These are phyloP conservation scores for Poecilobothrus nobilitatus DNA, from an alignment of 2,888 invertebrate genomes.

Conservation along the genomic window DNA sequence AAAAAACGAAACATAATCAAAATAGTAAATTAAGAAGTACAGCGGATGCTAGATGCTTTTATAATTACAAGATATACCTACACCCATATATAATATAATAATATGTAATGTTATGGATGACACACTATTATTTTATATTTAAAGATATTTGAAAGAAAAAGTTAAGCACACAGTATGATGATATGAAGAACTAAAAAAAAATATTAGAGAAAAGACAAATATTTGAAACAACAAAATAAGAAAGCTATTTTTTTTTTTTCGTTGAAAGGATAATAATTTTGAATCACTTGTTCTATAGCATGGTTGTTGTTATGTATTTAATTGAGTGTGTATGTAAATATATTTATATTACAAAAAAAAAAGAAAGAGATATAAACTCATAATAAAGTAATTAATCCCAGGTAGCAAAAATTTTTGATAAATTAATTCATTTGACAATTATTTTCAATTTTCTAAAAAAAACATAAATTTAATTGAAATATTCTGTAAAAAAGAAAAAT, in stretches of 20 bases:
- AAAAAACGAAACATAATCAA: neutral
- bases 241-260: neutral
- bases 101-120: neutral
- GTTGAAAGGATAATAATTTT: neutral
- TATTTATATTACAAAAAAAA: neutral
- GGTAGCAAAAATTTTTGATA: neutral
- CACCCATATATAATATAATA: neutral
- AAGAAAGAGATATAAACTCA: neutral
- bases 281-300: neutral
- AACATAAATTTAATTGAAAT: too few species aligned
- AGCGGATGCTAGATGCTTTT: neutral
- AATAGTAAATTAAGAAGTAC: neutral
- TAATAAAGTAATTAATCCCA: conserved; percentile 1
- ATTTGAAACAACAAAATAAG: too few species aligned
- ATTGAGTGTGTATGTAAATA: neutral
- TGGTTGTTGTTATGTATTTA: too few species aligned
- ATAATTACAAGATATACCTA: neutral
- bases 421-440: too few species aligned
- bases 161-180: too few species aligned
- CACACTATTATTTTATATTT: neutral
- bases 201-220: neutral
- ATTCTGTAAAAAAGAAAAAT: too few species aligned
- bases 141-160: neutral
- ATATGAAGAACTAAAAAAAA: neutral
- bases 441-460: too few species aligned